Evolutionary conservation across 1,140 invertebrate genomes (phyloP), one percentile per base, ranked within the genome.

Genomic region (Drosophila serrata): DNA sequence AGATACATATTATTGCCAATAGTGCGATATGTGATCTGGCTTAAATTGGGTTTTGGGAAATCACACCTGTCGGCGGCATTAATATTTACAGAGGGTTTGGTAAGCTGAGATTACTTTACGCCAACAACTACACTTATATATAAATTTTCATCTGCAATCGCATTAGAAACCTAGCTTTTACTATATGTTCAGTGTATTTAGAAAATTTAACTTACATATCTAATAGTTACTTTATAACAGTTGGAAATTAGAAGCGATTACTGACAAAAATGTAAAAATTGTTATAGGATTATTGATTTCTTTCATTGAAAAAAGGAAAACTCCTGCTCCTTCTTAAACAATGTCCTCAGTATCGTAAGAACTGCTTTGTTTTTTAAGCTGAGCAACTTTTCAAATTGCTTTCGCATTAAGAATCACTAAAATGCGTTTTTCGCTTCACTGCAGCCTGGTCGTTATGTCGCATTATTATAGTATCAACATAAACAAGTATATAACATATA

Each of bases 381-480:
- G 9, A 13, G 39, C 70, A 88, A 88, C 80, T 88, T 88, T 88
- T 80, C 55, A 67, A 81, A 88, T 90, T 75, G 74, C 77, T 88
- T 90, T 90, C 77, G 62, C 81, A 84, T 90, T 85, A 85, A 84
- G 82, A 81, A 81, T 75, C 85, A 84, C 69, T 78, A 79, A 90
- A 90, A 84, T 88, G 63, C 74, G 68, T 73, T 90, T 87, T 72
- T 31, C 53, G 51, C 73, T 62, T 60, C 46, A 56, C 55, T 80
- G 76, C 81, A 53, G 24, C 15, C 9, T 11, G 46, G 37, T 73
- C 70, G 57, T 73, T 61, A 74, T 61, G 33, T 22, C 24, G 19
- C 68, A 62, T 39, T 55, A 39, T 74, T 35, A 22, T 27, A 53
- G 68, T 42, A 43, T 17, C 1, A 29, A 9, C 56, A 33, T 65